Percentiles rank a stretch among this genome's conserved stretches.
These are phyloP conservation scores for Hemithea aestivaria DNA, from an alignment of 2,888 invertebrate genomes.

Conservation along the genomic window DNA sequence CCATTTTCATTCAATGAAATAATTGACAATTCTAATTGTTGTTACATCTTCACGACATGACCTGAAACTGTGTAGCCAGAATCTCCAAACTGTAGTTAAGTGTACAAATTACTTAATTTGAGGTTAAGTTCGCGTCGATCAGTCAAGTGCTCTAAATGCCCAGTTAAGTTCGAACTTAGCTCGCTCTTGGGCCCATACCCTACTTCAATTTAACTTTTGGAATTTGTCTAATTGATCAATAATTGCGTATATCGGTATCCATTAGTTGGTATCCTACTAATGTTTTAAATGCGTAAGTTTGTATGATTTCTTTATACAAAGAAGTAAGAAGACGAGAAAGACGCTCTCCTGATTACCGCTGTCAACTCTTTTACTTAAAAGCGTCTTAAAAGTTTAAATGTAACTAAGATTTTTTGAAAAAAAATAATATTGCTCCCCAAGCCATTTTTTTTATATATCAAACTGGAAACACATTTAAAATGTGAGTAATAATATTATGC, in stretches of 20 bases:
- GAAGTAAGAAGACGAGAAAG: no score
- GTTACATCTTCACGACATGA: slow-evolving; percentile 39
- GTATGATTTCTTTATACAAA: no score
- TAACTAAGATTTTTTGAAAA: no score
- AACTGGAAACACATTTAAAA: no score
- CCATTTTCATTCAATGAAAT: no score
- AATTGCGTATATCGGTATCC: not conserved
- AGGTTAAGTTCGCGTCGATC: slow-evolving; percentile 72
- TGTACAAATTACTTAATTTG: slow-evolving; percentile 78
- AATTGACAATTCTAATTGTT: slow-evolving; percentile 32
- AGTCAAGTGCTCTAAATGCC: slow-evolving; percentile 42
- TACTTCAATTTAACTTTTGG: slow-evolving; percentile 3
- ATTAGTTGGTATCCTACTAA: not conserved
- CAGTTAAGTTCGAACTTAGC: slow-evolving; percentile 25
- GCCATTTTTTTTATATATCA: no score
- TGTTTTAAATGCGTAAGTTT: not conserved
- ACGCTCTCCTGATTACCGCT: no score
- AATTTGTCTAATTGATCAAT: slow-evolving; percentile 23
- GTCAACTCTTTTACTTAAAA: no score
- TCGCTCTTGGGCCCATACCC: slow-evolving; percentile 17
- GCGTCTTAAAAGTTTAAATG: no score
- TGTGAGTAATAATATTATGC: no score
- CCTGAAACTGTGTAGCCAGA: slow-evolving; percentile 64
- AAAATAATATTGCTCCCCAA: no score
- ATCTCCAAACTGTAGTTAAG: slow-evolving; percentile 77